Evolutionary conservation across 1,140 invertebrate species (phyloP), one percentile per base, ranked within the genome.

Genomic region (Maconellicoccus hirsutus): DNA sequence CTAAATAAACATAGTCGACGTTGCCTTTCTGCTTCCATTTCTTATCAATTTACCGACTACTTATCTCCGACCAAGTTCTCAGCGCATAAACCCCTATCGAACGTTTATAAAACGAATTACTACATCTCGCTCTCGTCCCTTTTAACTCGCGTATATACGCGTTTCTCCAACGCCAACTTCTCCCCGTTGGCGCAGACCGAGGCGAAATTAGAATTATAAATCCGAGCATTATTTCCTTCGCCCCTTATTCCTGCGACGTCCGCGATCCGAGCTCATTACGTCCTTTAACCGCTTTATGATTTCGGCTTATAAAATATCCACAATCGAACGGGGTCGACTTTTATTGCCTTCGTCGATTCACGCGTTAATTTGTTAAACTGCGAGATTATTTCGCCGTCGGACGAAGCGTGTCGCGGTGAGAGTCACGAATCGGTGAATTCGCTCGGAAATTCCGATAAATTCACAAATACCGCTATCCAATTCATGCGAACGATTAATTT

Each of bases 131-230:
- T 33, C n/a, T n/a, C n/a, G 29, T 3, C 12, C 29, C 29, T 12
- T 33, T 33, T 33, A 33, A 3, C 29, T 3, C 29, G 3, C 29
- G 4, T 33, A 12, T 12, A 3, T 6, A 33, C 29, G 29, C 29
- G 29, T 3, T 33, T 33, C 29, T 12, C 4, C 29, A 33, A 33
- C 29, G 12, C 42, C 61, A n/a, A n/a, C 61, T 8, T 23, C 25
- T 1, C 22, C 2, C 21, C 61, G 61, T 25, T 2, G 2, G 10
- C 61, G 21, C 52, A 22, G 21, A n/a, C 61, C 25, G 61, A 12
- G n/a, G n/a, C 61, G 22, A 66, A 66, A 66, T 66, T 66, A 66
- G 61, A 66, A 66, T 66, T 19, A 66, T 66, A 66, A 66, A 66
- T 66, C 61, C 42, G 42, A 52, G 42, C 42, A 52, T 52, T 52